These are phyloP conservation scores for Premnoplex brunnescens DNA, from an alignment of 2,797 vertebrate genomes.

Conservation along the genomic window DNA sequence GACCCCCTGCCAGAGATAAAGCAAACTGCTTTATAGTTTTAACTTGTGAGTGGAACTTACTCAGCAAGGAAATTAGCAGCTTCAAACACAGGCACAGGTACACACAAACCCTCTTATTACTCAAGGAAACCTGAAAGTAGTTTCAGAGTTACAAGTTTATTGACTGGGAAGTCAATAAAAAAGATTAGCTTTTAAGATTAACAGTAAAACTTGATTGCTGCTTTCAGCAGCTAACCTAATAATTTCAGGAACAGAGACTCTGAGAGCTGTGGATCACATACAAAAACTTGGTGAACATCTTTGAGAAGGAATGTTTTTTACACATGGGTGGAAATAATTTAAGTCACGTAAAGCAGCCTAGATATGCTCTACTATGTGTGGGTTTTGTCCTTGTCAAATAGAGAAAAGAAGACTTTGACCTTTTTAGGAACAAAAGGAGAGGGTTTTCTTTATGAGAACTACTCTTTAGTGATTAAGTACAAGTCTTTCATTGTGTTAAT, in stretches of 20 bases:
- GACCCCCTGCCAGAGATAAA: background rate
- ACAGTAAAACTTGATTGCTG: slow-evolving; percentile 70
- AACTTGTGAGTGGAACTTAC: background rate
- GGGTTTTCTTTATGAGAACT: slow-evolving; percentile 62
- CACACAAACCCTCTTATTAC: slow-evolving; percentile 25
- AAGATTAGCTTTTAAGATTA: slow-evolving; percentile 44
- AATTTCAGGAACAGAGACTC: slow-evolving; percentile 63
- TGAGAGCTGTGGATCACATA: slow-evolving; percentile 30
- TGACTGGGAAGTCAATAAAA: slow-evolving; percentile 68
- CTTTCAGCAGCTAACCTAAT: slow-evolving; percentile 70
- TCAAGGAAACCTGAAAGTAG: slow-evolving; percentile 45
- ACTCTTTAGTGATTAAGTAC: slow-evolving; percentile 68
- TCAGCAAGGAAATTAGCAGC: slow-evolving; percentile 23
- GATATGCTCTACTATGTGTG: slow-evolving; percentile 53
- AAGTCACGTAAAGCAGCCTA: slow-evolving; percentile 53
- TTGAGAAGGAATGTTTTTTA: slow-evolving; percentile 38
- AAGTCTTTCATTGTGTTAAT: slow-evolving; percentile 69
- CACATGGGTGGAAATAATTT: slow-evolving; percentile 40
- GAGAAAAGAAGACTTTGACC: slow-evolving; percentile 73
- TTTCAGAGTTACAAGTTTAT: slow-evolving; percentile 67
- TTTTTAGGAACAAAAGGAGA: slow-evolving; percentile 71
- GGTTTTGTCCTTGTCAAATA: slow-evolving; percentile 59
- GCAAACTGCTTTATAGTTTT: slow-evolving; percentile 26
- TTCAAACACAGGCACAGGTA: slow-evolving; percentile 47
- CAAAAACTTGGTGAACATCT: slow-evolving; percentile 57